Base-by-base conservation (phyloP, 2,888 invertebrate species). In the Prosopocoilus inquinatus region DNA sequence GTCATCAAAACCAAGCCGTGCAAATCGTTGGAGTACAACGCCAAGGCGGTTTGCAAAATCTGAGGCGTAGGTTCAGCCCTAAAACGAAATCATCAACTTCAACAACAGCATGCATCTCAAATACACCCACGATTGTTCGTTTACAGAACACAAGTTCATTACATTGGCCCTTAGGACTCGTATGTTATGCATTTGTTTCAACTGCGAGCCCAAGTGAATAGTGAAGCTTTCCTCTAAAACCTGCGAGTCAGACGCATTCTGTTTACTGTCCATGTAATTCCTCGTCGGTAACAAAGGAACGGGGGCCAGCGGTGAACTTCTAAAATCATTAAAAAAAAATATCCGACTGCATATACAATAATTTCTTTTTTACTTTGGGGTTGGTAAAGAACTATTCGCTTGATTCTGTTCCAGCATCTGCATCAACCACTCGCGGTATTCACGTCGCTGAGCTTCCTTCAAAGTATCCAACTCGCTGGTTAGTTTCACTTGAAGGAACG, bases 101-200 rank as follows among this genome's bases (percentile, higher is more conserved):
- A 48, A 12, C 13, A 38, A 13, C 50, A 41, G n/a, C n/a, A n/a
- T n/a, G n/a, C n/a, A n/a, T 1, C 20, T 28, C 7, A 2, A 28
- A 28, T 28, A 28, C 20, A 65, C 67, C 58, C 65, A 72, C 68
- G 67, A 60, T 46, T 69, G 68, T 58, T 70, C 71, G 61, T 64
- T 67, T 52, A 83, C 81, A 66, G 81, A 80, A 69, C 91, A 91
- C 63, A 96, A 83, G 71, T 94, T 91, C 66, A 91, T 83, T 9
- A 91, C 85, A 77, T 93, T 88, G 13, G 90, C 89, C 55, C 94
- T 90, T 32, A 96, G 81, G 59, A 99, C 88, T 51, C 98, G 83
- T 59, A 98, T 90, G 77, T 99, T 99, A 78, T 99, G 97, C 83
- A 96, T 98, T 72, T 97, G 96, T 77, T 99, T 99, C 75, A 98